Conservation (phyloP, 1,140 invertebrate species). For the Caerostris darwini region DNA sequence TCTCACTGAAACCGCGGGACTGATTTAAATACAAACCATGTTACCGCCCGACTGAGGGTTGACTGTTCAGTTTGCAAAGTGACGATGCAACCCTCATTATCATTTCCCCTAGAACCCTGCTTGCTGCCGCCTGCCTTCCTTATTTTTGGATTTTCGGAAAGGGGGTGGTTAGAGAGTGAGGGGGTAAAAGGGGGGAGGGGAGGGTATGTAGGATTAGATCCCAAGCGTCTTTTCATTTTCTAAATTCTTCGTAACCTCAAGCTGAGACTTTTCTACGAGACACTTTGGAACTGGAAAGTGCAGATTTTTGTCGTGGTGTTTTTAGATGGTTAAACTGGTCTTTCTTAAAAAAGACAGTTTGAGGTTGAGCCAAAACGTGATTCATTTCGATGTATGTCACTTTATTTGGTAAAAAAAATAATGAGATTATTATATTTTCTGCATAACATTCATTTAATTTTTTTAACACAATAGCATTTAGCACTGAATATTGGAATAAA, state of each 20-base stretch:
- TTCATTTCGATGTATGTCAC: no score
- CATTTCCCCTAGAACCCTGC: constrained; percentile 3
- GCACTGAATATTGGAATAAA: no score
- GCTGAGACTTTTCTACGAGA: not conserved
- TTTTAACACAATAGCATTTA: no score
- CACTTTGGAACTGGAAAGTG: not conserved
- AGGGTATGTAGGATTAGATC: not conserved
- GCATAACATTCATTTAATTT: no score
- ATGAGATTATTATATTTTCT: no score
- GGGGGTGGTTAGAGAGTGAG: no score
- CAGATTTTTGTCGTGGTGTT: not conserved
- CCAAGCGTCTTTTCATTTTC: constrained; percentile 28
- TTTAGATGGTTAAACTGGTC: no score
- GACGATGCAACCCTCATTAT: constrained; percentile 19
- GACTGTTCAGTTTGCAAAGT: constrained; percentile 16
- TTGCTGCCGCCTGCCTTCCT: not conserved
- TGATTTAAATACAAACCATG: constrained; percentile 43
- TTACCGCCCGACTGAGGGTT: not conserved
- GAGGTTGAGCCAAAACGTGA: no score
- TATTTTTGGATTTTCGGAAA: not conserved
- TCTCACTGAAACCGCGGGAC: not conserved
- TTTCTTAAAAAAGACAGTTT: no score
- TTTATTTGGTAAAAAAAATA: no score
- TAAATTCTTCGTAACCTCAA: not conserved
- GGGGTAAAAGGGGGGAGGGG: not conserved